Base-by-base conservation (phyloP, 2,113 vertebrate species). In the Leptodactylus fuscus region DNA sequence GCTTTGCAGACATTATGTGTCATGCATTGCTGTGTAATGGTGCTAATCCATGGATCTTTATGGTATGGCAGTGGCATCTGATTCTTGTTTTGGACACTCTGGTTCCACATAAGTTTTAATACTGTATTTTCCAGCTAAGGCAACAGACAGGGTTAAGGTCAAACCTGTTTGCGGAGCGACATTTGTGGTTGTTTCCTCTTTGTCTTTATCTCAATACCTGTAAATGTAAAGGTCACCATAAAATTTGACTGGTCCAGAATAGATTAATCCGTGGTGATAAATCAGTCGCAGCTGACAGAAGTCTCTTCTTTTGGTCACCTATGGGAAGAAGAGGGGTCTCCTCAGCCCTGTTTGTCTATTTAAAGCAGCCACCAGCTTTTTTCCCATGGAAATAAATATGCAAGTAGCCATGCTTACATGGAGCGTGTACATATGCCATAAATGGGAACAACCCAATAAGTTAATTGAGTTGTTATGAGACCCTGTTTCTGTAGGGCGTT, bases 21-120 rank as follows among this genome's bases (percentile, higher is more conserved):
- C 34, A 69, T 38, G 65, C 65, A 69, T 69, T 69, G 34, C 65
- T 69, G 7, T 34, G 34, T 69, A 34, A 38, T 65, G 65, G 65
- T 69, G 65, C 32, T 69, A 69, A 69, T 69, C 65, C 65, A 22
- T 69, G 34, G 32, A 69, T 69, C 65, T 22, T 36, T 34, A 69
- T 10, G 32, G 65, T 69, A 69, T 69, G 65, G 34, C 65, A 36
- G 34, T 69, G 65, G 32, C 34, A 69, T 69, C 65, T 69, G 18
- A 38, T 22, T 36, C 65, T 22, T 69, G 65, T 11, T 69, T 69
- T 20, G 60, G 62, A 67, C 15, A 29, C 60, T 32, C 3, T 69
- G 32, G 65, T 69, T 65, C 62, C 29, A 67, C 29, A 34, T 67
- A 15, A 29, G 62, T 34, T 67, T 38, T 15, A 29, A 29, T 29